Evolutionary conservation across 2,888 invertebrate genomes (phyloP), one percentile per base, ranked within the genome.

Genomic region (Serripes groenlandicus): DNA sequence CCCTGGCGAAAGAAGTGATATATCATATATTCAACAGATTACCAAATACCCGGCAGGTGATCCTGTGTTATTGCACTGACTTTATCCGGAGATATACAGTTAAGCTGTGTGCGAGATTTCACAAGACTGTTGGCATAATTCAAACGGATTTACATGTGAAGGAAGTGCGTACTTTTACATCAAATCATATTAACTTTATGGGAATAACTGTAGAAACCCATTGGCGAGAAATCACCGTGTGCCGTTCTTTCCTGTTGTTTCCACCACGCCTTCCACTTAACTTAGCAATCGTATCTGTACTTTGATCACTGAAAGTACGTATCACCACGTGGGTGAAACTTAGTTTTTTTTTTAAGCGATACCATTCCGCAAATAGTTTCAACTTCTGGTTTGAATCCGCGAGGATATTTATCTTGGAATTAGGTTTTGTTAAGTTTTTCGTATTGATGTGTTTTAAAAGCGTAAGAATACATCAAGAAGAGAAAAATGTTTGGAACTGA

Each of bases 151-250:
- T 66, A 66, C 66, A 66, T 23, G 42, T 3, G 66, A 66, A 66
- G 66, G 66, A 66, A 66, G 42, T 37, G 66, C 66, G 42, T 66
- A 26, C 42, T 66, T 66, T 26, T 15, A 66, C 66, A 66, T 66
- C 66, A 66, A 35, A 32, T 77, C 52, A 34, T 77, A 71, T 77
- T 77, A 71, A 77, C 54, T 77, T 77, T 72, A 77, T 77, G 77
- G 35, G 77, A 77, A 69, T 72, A 54, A 49, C 64, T 77, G 64
- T 77, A 42, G 71, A 54, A 71, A 64, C 52, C 28, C 30, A 64
- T 64, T 52, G 64, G 70, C 49, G 56, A 56, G 37, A 68, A 56
- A 58, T 58, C 28, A 26, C 32, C 56, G 68, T n/a, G 28, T 54
- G n/a, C 56, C 49, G 34, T 68, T 58, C 54, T 54, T 64, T 58